Conservation (phyloP, 2,888 invertebrate genomes). For the Digitonthophagus gazella region DNA sequence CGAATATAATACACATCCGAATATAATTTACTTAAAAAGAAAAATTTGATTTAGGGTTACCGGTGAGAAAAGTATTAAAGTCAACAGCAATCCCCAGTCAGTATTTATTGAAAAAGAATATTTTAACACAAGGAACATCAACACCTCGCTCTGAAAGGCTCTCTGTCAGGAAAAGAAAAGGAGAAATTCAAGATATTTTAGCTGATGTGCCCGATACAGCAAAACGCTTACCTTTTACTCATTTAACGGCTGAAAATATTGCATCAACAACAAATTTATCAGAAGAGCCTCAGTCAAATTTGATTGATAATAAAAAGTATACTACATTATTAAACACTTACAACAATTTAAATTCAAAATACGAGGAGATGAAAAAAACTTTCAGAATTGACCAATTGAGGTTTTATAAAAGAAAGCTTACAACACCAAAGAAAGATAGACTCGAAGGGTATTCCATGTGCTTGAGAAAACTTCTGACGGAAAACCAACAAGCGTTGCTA, state of each 20-base stretch:
- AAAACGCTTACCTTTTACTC: not conserved
- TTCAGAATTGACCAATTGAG: not conserved
- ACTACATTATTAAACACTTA: not conserved
- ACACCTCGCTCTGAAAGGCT: too few species aligned
- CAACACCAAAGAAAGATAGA: not conserved
- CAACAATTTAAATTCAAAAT: constrained; percentile 3
- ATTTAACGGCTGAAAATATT: not conserved
- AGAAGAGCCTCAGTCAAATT: not conserved
- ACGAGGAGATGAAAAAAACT: not conserved
- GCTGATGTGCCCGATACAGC: not conserved
- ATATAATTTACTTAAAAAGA: too few species aligned
- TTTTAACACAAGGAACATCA: too few species aligned
- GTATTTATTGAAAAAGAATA: too few species aligned
- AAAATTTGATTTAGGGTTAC: too few species aligned
- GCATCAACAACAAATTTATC: not conserved
- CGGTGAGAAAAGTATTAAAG: too few species aligned
- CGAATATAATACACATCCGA: too few species aligned
- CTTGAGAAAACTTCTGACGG: constrained; percentile 5
- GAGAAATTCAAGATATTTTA: too few species aligned
- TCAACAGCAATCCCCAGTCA: not conserved
- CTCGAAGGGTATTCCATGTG: not conserved
- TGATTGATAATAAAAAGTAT: not conserved
- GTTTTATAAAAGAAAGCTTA: not conserved
- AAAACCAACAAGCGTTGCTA: constrained; percentile 2
- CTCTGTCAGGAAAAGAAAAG: too few species aligned